Evolutionary conservation across 2,888 invertebrate species (phyloP), one percentile per base, ranked within the genome.

Genomic region (Conus canariensis): DNA sequence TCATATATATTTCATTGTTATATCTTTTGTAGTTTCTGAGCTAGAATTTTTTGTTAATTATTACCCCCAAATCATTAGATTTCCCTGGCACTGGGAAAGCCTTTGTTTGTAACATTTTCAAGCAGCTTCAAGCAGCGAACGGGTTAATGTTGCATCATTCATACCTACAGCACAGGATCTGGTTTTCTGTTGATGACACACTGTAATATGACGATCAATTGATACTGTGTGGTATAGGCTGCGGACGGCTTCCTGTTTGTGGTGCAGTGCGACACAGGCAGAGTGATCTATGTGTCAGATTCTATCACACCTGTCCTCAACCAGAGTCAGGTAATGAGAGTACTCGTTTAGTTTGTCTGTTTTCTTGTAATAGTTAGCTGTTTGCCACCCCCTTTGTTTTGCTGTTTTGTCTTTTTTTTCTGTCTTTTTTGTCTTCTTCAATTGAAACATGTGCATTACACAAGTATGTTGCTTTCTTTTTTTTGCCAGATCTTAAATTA

Each of bases 201-300:
- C 12, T 64, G 10, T 64, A 16, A 6, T 7, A 64, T 64, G 60
- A 64, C 16, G 60, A 64, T 45, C 45, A 45, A 45, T 45, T 45
- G 45, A 45, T 45, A 45, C 45, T 70, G 8, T 70, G 70, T 16
- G 16, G 22, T 70, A 19, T 93, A 97, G 97, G 99, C 99, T 67
- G 99, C 99, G 22, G 99, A 99, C 97, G 99, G 99, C 4, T 99
- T 99, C 97, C 97, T 99, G 90, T 98, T 98, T 96, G 99, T 99
- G 85, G 98, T 99, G 82, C 98, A 99, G 95, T 99, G 99, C 97
- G 99, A 99, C 97, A 98, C 98, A 19, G 99, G 99, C 7, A 97
- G 99, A 94, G 98, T 99, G 92, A 99, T 99, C 95, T 99, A 99
- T 96, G 99, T 99, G 88, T 99, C 99, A 88, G 99, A 99, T 97